Base-by-base conservation (phyloP, 1,140 invertebrate species). In the Drosophila lacertosa region DNA sequence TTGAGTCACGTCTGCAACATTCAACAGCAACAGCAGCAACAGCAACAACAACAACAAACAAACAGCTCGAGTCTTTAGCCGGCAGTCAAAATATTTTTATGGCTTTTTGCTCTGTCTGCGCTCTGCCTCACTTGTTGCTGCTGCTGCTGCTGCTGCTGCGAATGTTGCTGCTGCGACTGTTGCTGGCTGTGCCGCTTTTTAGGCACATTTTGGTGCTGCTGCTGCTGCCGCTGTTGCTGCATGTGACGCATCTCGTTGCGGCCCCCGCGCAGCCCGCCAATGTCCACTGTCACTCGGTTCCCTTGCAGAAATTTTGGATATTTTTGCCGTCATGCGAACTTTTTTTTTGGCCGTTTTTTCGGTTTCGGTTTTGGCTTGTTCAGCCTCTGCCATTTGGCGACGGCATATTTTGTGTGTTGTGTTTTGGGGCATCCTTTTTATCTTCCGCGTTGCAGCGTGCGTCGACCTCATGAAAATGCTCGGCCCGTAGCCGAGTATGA, bases 401-500 rank as follows among this genome's bases (percentile, higher is more conserved):
- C 69, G 77, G 77, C 81, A 80, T 74, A 74, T 77, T 88, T 73
- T 57, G 55, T 50, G 45, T 50, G 62, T 53, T 40, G 58, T 35
- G 48, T 67, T 86, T 77, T 77, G 82, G 77, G 77, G 81, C 82
- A 86, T 86, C 81, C 81, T 86, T 84, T 88, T 82, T 77, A 88
- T 88, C 82, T 88, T 88, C 82, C 82, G 82, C 82, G 82, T 88
- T 88, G 65, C 82, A 55, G 83, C 71, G 82, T 57, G 39, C 82
- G 48, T 62, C 60, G 82, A 88, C 70, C 82, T 45, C 63, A 42
- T 47, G 50, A 35, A 37, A 47, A 45, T 39, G 32, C 50, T 48
- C 24, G 16, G 50, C 39, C 42, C 29, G 13, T 24, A 44, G 35
- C 45, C 37, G 29, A 40, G 54, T 66, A 83, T 83, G 65, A 79